Evolutionary conservation across 2,113 vertebrate species (phyloP).

Genomic region (Ivindomyrus marchei): DNA sequence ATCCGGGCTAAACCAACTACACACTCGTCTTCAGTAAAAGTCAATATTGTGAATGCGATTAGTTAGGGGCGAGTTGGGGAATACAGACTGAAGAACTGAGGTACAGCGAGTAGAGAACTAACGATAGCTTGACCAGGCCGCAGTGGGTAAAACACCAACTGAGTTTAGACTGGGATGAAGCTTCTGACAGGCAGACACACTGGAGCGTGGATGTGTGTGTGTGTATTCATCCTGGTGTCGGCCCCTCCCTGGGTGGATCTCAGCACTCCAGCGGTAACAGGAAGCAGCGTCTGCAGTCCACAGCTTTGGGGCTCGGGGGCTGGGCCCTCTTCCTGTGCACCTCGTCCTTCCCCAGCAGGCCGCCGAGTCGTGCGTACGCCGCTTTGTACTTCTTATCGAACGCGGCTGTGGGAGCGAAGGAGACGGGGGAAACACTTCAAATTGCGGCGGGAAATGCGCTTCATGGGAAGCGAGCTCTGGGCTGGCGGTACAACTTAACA

Average conservation of each 20-base stretch:
- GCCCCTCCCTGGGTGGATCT: slow-evolving; percentile 7
- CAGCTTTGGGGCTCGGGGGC: slow-evolving; percentile 73
- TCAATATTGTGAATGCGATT: not conserved
- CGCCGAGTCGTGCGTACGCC: slow-evolving; percentile 66
- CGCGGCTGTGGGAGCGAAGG: slow-evolving; percentile 51
- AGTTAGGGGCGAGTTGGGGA: not conserved
- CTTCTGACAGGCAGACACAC: not conserved
- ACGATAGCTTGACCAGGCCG: not conserved
- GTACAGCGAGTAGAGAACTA: not conserved
- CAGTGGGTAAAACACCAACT: not conserved
- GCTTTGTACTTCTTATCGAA: slow-evolving; percentile 86
- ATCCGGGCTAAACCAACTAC: not conserved
- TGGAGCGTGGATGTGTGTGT: not conserved
- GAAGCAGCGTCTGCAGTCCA: slow-evolving; percentile 82
- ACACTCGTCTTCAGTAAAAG: not conserved
- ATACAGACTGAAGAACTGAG: slow-evolving; percentile 30
- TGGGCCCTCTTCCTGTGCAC: slow-evolving; percentile 65
- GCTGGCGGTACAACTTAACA: no score
- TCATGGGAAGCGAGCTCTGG: not conserved
- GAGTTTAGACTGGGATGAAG: not conserved
- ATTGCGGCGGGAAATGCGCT: not conserved
- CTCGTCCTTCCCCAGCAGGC: slow-evolving; percentile 69
- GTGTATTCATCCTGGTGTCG: not conserved
- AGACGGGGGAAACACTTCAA: not conserved
- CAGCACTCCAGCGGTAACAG: slow-evolving; percentile 76